Evolutionary conservation across 1,140 invertebrate genomes (phyloP), one percentile per base, ranked within the genome.

Genomic region (Orius insidiosus): DNA sequence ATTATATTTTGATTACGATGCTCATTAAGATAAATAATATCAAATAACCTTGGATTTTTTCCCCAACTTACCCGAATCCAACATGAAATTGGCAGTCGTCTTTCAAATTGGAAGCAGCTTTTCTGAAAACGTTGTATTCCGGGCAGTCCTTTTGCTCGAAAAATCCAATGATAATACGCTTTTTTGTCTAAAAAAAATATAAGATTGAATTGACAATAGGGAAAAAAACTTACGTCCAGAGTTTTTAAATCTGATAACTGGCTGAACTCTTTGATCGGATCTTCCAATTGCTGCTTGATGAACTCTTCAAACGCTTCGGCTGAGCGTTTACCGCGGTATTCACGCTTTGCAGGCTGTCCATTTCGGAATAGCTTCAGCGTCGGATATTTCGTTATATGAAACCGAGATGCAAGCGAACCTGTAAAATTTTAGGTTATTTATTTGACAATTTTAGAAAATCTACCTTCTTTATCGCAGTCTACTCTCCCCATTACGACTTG

Each of bases 331-430:
- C 72, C 92, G 58, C 95, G 73, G 57, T 97, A 99, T 65, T 99
- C 96, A 56, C 82, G 76, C 64, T 98, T 99, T 1, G 81, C 74
- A 6, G 87, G 73, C 56, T 92, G 75, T 1, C 95, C 95, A 75
- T 94, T 94, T 24, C 87, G 73, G 57, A 98, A 85, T 13, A 98
- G 64, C 68, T 99, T 99, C 31, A 99, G 63, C 10, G 96, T 98
- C 15, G 96, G 96, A 68, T 98, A 99, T 69, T 99, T 99, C 10
- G 78, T 85, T 37, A 98, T 95, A 56, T 96, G 87, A 65, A 93
- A 98, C 54, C 85, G 74, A 7, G 78, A 76, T 6, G 92, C 85
- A 41, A 98, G 70, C 41, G 72, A 66, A 55, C 71, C 82, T 85
- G 56, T 53, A 61, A 61, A 49, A 24, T 7, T 7, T 4, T 4